phyloP scores from a whole-genome alignment of 2,113 vertebrate genomes.

The Naja naja region DNA sequence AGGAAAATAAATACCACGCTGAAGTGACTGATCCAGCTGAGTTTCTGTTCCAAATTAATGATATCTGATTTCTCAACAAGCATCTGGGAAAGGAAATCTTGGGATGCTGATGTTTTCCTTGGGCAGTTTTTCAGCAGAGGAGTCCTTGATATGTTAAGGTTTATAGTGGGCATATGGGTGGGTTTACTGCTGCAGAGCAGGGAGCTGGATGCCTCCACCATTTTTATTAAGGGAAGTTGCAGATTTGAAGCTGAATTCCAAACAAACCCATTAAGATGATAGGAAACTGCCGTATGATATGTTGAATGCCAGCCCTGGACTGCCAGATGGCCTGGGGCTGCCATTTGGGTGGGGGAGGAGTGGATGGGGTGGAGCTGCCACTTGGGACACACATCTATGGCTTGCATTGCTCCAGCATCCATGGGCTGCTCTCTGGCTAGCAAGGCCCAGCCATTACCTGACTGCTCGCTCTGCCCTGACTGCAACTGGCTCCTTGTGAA shows the following conservation, averaged over 20 bases:
- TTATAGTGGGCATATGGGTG: neutral
- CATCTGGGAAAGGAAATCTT: neutral
- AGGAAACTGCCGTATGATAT: neutral
- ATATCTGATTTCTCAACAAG: slow-evolving; percentile 20
- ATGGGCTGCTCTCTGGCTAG: too few relatives aligned
- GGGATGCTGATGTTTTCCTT: neutral
- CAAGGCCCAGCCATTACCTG: too few relatives aligned
- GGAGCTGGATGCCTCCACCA: too few relatives aligned
- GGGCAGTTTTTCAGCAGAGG: neutral
- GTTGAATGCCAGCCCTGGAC: too few relatives aligned
- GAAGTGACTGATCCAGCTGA: neutral
- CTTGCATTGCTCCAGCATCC: too few relatives aligned
- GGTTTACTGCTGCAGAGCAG: neutral
- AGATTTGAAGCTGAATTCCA: neutral
- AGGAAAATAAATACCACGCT: slow-evolving; percentile 36
- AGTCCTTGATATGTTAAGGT: neutral
- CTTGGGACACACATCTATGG: too few relatives aligned
- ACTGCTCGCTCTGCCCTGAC: too few relatives aligned
- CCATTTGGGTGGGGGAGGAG: too few relatives aligned
- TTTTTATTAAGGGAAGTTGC: neutral
- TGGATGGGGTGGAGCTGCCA: too few relatives aligned
- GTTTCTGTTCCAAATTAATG: slow-evolving; percentile 6
- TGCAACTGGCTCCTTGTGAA: too few relatives aligned
- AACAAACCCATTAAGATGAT: neutral
- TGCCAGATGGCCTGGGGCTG: too few relatives aligned